These are phyloP conservation scores for Aleadryas rufinucha DNA, from an alignment of 2,113 vertebrate genomes.

Conservation along the genomic window DNA sequence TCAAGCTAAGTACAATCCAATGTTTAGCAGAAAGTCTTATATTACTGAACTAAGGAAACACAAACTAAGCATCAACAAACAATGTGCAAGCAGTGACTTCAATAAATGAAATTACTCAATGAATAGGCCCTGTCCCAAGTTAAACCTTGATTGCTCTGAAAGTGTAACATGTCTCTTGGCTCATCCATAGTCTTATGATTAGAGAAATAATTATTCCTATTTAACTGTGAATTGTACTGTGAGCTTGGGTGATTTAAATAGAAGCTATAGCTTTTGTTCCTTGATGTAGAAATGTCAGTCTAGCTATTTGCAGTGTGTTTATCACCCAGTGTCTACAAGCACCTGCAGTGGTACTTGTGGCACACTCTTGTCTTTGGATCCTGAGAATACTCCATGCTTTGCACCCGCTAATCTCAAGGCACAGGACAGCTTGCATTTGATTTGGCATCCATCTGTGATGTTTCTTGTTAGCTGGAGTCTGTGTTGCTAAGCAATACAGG, in stretches of 20 bases:
- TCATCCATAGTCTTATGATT: background rate
- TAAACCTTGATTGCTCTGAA: background rate
- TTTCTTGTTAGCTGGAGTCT: constrained; percentile 3
- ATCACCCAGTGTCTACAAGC: background rate
- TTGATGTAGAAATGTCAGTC: background rate
- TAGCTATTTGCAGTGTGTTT: background rate
- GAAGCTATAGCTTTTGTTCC: background rate
- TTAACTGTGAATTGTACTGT: background rate
- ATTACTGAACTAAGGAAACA: background rate
- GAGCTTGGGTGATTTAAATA: background rate
- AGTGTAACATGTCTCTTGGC: background rate
- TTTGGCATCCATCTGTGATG: constrained; percentile 8
- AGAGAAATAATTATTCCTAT: background rate
- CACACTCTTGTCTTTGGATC: background rate
- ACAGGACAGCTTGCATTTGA: background rate
- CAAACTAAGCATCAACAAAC: background rate
- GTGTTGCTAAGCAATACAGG: constrained; percentile 42
- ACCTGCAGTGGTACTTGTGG: background rate
- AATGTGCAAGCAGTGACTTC: background rate
- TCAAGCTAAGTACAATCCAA: background rate
- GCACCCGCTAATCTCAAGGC: background rate
- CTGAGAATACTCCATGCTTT: background rate
- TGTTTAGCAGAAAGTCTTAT: background rate
- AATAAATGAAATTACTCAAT: background rate
- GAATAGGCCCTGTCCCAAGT: background rate